Percentiles rank a stretch among this genome's conserved stretches.
These are phyloP conservation scores for Neolamprologus sp. DNA, from an alignment of 2,113 vertebrate species.

Conservation along the genomic window DNA sequence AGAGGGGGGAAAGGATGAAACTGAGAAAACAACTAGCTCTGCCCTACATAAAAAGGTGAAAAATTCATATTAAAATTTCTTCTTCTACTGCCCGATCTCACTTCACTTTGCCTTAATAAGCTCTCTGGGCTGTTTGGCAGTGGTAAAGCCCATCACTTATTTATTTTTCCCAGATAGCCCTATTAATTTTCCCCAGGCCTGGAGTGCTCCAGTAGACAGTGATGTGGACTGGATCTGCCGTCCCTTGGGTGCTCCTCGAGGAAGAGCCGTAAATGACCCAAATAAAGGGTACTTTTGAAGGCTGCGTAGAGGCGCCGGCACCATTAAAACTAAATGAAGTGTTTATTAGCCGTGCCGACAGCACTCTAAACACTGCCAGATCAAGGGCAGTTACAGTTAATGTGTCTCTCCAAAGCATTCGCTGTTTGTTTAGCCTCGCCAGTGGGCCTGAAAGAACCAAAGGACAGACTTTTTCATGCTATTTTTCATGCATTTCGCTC, in stretches of 20 bases:
- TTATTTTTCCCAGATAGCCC: constrained; percentile 80
- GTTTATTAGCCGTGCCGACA: constrained; percentile 80
- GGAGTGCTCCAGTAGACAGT: constrained; percentile 60
- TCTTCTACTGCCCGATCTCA: constrained; percentile 38
- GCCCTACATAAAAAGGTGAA: constrained; percentile 66
- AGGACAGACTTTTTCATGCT: constrained; percentile 41
- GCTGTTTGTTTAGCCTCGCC: constrained; percentile 70
- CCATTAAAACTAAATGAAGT: constrained; percentile 81
- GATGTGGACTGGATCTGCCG: constrained; percentile 68
- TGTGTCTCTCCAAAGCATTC: constrained; percentile 58
- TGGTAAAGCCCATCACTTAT: constrained; percentile 77
- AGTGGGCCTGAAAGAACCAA: constrained; percentile 54
- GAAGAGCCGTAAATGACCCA: constrained; percentile 81
- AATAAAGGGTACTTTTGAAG: constrained; percentile 80
- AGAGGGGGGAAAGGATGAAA: constrained; percentile 7
- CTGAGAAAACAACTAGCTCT: not conserved
- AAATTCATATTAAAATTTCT: constrained; percentile 69
- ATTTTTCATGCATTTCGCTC: constrained; percentile 26
- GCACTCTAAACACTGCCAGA: constrained; percentile 71
- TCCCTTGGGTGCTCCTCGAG: constrained; percentile 73
- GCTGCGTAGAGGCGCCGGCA: constrained; percentile 69
- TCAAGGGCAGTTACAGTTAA: constrained; percentile 78
- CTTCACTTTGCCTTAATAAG: constrained; percentile 70
- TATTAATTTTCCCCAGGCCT: constrained; percentile 77
- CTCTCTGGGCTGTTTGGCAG: constrained; percentile 71